These are phyloP conservation scores for Heteropelma amictum DNA, from an alignment of 2,888 invertebrate species.

Conservation along the genomic window DNA sequence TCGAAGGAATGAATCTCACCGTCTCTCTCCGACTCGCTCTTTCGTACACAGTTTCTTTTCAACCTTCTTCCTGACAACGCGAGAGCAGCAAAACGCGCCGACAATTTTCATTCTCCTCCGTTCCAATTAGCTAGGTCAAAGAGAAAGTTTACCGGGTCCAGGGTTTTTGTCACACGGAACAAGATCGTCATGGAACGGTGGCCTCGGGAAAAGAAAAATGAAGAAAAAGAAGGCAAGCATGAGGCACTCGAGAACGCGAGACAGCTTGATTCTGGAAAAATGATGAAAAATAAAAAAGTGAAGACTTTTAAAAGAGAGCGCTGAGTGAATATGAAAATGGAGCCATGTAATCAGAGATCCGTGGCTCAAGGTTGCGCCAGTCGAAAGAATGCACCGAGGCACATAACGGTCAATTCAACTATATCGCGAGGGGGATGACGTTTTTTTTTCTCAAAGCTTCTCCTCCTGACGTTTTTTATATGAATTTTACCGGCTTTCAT, in stretches of 20 bases:
- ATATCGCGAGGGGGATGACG: neutral
- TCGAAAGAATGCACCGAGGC: neutral
- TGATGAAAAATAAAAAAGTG: slow-evolving; percentile 9
- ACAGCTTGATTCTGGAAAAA: slow-evolving; percentile 32
- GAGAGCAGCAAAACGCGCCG: slow-evolving; percentile 25
- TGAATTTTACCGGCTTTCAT: neutral
- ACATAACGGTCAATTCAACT: slow-evolving; percentile 13
- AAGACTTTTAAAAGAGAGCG: slow-evolving; percentile 12
- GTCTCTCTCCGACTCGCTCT: neutral
- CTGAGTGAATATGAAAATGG: slow-evolving; percentile 27
- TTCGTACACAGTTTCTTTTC: no score
- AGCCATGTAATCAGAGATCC: no score
- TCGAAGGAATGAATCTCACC: no score
- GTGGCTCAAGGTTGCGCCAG: neutral
- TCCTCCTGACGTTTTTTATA: neutral
- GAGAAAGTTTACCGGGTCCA: slow-evolving; percentile 44
- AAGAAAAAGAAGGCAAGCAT: neutral
- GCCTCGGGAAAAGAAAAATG: no score
- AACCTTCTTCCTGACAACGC: neutral
- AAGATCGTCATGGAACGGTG: slow-evolving; percentile 8
- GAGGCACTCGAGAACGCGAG: slow-evolving; percentile 1
- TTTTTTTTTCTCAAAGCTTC: slow-evolving; percentile 17
- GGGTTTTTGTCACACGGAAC: slow-evolving; percentile 42
- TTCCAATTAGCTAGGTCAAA: slow-evolving; percentile 54
- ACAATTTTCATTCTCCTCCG: slow-evolving; percentile 49